phyloP scores from a whole-genome alignment of 2,888 invertebrate genomes.

The Aporophyla nigra region DNA sequence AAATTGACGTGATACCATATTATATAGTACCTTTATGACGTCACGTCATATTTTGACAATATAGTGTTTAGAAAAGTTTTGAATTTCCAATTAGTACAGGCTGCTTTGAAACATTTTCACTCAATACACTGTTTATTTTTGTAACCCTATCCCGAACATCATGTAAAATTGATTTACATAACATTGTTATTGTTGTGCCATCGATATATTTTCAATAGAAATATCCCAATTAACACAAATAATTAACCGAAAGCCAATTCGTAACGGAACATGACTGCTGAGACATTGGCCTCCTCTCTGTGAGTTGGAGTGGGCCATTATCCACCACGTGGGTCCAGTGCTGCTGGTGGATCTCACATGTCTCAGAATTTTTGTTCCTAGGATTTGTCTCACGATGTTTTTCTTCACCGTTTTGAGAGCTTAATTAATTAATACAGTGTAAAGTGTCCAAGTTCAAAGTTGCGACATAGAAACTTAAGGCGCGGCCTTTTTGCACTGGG shows the following conservation, averaged over 20 bases:
- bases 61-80: background rate
- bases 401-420: no score
- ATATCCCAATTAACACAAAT: no score
- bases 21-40: background rate
- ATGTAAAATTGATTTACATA: background rate
- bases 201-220: background rate
- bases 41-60: background rate
- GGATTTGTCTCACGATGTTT: no score
- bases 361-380: no score
- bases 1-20: background rate
- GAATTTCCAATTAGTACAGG: constrained; percentile 9
- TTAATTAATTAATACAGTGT: no score
- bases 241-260: background rate
- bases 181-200: background rate
- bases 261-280: background rate
- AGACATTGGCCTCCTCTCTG: no score
- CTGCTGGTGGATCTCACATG: no score
- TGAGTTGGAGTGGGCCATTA: no score
- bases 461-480: no score
- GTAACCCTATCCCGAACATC: background rate
- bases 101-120: background rate
- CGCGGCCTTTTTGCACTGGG: no score
- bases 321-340: no score
- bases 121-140: background rate
- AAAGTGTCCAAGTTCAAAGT: no score